Conservation (phyloP, 92 coral and sea anemone species). For the Epizoanthus illoricatus region DNA sequence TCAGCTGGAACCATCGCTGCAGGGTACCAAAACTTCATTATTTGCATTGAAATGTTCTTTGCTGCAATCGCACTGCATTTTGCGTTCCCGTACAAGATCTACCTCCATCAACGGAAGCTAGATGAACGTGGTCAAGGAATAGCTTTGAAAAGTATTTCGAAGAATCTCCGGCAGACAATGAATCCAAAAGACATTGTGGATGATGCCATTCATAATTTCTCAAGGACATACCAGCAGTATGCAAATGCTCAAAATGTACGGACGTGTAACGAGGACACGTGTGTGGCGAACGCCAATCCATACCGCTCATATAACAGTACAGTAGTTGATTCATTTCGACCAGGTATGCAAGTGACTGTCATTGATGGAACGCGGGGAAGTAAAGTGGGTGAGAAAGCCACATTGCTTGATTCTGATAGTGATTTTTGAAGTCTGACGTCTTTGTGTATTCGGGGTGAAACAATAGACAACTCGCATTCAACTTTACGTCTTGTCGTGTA, state of each 20-base stretch:
- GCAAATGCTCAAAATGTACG: slow-evolving; percentile 79
- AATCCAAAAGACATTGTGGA: slow-evolving; percentile 97
- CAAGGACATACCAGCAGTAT: slow-evolving; percentile 92
- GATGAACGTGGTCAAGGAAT: slow-evolving; percentile 95
- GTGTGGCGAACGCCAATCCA: slow-evolving; percentile 40
- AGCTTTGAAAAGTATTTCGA: slow-evolving; percentile 91
- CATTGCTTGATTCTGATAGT: slow-evolving; percentile 84
- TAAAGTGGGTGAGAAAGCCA: slow-evolving; percentile 71
- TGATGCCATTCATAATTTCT: slow-evolving; percentile 97
- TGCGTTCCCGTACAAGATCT: slow-evolving; percentile 91
- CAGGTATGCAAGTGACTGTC: slow-evolving; percentile 87
- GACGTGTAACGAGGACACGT: slow-evolving; percentile 54
- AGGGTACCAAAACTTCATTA: slow-evolving; percentile 93
- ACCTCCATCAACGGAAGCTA: slow-evolving; percentile 84
- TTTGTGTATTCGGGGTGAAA: too few species aligned
- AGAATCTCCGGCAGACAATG: slow-evolving; percentile 88
- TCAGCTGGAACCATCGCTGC: slow-evolving; percentile 99
- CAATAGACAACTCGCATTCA: background rate
- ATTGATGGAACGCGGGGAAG: slow-evolving; percentile 68
- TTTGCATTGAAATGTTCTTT: slow-evolving; percentile 98
- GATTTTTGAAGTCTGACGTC: slow-evolving; percentile 53
- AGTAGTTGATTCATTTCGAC: slow-evolving; percentile 71
- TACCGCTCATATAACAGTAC: slow-evolving; percentile 72
- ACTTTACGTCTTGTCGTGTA: too few species aligned
- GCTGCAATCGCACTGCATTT: slow-evolving; percentile 91